A percentile compares a stretch with the other conserved stretches of the same genome.
phyloP scores from a whole-genome alignment of 2,113 vertebrate species.

The Anarhynchus alexandrinus region DNA sequence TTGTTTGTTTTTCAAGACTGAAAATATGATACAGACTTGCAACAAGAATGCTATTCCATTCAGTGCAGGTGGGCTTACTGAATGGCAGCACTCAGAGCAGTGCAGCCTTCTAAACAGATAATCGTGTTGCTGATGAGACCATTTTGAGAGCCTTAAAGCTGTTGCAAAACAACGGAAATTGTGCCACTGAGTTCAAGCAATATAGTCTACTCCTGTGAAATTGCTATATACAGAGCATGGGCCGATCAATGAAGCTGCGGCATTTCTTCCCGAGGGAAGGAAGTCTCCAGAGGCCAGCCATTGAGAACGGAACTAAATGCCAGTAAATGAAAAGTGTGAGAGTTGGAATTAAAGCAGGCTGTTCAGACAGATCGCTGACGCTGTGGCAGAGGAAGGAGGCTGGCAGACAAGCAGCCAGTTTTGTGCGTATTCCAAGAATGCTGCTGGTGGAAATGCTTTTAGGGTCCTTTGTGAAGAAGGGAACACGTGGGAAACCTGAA shows the following conservation, averaged over 20 bases:
- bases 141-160: neutral
- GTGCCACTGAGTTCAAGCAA: neutral
- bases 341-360: neutral
- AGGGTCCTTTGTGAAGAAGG: neutral
- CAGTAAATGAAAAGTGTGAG: neutral
- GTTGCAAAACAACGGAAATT: slow-evolving; percentile 31
- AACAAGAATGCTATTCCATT: neutral
- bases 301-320: neutral
- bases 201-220: neutral
- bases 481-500: neutral
- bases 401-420: neutral
- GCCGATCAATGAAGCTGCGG: neutral
- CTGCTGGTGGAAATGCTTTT: neutral
- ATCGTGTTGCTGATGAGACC: neutral
- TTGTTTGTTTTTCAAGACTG: neutral
- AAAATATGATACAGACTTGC: neutral
- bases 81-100: neutral
- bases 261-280: neutral
- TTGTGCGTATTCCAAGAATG: neutral
- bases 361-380: neutral
- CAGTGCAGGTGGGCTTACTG: neutral
- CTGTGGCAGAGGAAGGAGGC: neutral
- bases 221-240: neutral
- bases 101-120: neutral
- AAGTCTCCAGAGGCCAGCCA: neutral